Conservation (phyloP, 2,113 vertebrate species). For the Clarias gariepinus region DNA sequence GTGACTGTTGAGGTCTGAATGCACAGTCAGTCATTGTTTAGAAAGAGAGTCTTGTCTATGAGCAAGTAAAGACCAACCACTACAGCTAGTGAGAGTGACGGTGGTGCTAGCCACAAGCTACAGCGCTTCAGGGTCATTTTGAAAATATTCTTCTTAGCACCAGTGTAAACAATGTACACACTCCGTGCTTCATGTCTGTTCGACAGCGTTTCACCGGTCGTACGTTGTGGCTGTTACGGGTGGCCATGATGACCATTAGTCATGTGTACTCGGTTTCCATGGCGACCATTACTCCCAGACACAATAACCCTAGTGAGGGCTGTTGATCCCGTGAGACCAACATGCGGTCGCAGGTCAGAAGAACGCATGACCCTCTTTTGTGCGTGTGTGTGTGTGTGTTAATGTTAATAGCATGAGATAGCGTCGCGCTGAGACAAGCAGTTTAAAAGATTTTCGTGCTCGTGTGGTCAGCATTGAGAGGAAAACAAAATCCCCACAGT, state of each 20-base stretch:
- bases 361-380: constrained; percentile 54
- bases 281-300: neutral
- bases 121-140: neutral
- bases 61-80: constrained; percentile 53
- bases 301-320: constrained; percentile 66
- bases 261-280: constrained; percentile 24
- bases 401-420: constrained; percentile 12
- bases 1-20: neutral
- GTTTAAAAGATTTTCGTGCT: constrained; percentile 11
- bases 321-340: constrained; percentile 66
- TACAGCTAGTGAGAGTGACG: constrained; percentile 45
- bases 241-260: constrained; percentile 11
- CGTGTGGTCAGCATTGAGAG: constrained; percentile 17
- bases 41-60: constrained; percentile 56
- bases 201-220: neutral
- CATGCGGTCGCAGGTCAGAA: constrained; percentile 33
- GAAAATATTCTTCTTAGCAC: neutral
- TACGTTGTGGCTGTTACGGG: neutral
- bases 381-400: constrained; percentile 12
- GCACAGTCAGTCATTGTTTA: constrained; percentile 51
- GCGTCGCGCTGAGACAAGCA: neutral
- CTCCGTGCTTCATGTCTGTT: neutral
- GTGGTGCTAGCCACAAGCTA: neutral
- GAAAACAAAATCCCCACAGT: constrained; percentile 19
- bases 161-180: neutral